These are phyloP conservation scores for Actenoides lindsayi DNA, from an alignment of 2,113 vertebrate genomes.

Conservation along the genomic window DNA sequence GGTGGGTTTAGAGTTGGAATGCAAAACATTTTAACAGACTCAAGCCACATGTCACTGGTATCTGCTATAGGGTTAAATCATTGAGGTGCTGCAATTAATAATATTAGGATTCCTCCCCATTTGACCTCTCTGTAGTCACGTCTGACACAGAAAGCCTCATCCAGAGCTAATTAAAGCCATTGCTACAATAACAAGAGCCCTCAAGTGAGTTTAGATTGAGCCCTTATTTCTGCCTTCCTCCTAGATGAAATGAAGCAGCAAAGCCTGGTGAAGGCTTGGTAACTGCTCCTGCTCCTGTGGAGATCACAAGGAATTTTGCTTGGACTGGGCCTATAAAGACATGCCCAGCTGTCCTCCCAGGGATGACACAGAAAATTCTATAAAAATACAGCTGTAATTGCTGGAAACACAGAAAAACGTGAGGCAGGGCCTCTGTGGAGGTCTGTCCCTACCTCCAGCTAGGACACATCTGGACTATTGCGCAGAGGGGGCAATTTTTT, in stretches of 20 bases:
- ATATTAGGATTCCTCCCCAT: neutral
- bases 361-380: neutral
- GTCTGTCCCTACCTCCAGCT: neutral
- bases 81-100: neutral
- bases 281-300: neutral
- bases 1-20: neutral
- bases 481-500: neutral
- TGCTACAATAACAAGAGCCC: neutral
- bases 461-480: neutral
- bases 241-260: neutral
- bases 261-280: neutral
- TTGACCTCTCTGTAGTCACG: neutral
- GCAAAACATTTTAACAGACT: neutral
- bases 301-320: neutral
- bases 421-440: neutral
- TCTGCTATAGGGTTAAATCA: neutral
- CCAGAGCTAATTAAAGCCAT: neutral
- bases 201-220: neutral
- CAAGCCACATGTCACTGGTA: neutral
- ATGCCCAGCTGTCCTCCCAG: neutral
- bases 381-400: slow-evolving; percentile 18
- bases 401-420: neutral
- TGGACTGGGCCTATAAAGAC: neutral
- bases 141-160: neutral
- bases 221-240: neutral